Percentiles rank a stretch among this genome's conserved stretches.
Conservation (phyloP, 2,888 invertebrate genomes). For the Aphodius granarius region DNA sequence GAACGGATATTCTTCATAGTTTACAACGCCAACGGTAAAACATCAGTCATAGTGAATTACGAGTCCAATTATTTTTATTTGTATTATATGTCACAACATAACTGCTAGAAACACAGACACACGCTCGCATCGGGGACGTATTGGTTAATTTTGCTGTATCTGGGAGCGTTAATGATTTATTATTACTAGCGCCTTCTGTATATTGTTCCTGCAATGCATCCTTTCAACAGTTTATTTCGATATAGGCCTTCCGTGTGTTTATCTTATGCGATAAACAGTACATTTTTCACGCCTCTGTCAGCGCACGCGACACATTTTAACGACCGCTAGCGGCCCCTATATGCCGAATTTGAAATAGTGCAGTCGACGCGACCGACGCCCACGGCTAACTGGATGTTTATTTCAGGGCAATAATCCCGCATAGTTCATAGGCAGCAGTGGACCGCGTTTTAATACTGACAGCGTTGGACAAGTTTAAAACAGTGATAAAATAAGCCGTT, state of each 20-base stretch:
- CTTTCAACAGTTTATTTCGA: conserved; percentile 34
- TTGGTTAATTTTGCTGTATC: not conserved
- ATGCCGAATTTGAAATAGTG: conserved; percentile 14
- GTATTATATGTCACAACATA: not conserved
- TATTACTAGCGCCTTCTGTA: conserved; percentile 23
- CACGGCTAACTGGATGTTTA: not conserved
- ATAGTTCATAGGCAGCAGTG: conserved; percentile 5
- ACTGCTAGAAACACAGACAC: conserved; percentile 17
- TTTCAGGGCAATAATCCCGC: conserved; percentile 10
- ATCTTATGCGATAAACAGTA: conserved; percentile 15
- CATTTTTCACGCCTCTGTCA: conserved; percentile 1
- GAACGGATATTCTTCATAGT: too few relatives aligned
- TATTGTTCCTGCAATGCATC: conserved; percentile 25
- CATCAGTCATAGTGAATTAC: not conserved
- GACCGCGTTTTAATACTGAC: conserved; percentile 25
- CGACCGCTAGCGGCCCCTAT: not conserved
- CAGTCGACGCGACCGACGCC: not conserved
- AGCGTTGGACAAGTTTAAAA: conserved; percentile 29
- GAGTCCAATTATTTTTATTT: not conserved
- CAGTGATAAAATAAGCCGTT: conserved; percentile 33
- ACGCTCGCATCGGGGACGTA: not conserved
- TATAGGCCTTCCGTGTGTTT: conserved; percentile 17
- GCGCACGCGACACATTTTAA: not conserved
- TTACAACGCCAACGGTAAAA: too few relatives aligned
- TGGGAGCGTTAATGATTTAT: conserved; percentile 34